Evolutionary conservation across 2,797 vertebrate species (phyloP).

Genomic region (Caiman crocodilus): DNA sequence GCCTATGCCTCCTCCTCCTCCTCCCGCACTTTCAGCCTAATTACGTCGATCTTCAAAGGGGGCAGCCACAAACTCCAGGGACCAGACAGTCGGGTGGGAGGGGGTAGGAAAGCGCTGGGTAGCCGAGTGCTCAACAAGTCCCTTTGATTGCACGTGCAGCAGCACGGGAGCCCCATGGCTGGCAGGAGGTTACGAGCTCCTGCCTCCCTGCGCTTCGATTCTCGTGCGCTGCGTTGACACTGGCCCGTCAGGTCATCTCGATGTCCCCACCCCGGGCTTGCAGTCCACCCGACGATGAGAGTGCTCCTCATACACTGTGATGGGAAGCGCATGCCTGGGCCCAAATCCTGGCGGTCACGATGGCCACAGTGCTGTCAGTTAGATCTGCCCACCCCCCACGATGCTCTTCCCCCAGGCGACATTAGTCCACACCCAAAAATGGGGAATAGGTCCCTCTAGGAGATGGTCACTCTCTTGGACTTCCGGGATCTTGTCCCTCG

Average conservation of each 20-base stretch:
- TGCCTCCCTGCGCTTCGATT: neutral
- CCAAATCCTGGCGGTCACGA: too few relatives aligned
- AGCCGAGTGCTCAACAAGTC: neutral
- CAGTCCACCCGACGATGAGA: neutral
- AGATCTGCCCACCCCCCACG: neutral
- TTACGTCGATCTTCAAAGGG: constrained; percentile 28
- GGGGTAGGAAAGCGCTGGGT: neutral
- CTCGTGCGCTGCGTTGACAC: neutral
- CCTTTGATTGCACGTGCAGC: neutral
- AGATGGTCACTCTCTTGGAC: neutral
- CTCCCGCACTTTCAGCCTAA: neutral
- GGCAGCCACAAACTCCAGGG: neutral
- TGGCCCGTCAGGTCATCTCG: neutral
- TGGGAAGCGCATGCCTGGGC: too few relatives aligned
- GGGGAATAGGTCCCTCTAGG: neutral
- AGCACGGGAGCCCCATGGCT: neutral
- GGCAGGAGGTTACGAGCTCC: neutral
- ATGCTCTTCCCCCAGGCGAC: neutral
- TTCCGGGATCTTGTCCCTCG: neutral
- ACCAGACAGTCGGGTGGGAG: neutral
- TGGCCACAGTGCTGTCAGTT: too few relatives aligned
- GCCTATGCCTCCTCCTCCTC: neutral
- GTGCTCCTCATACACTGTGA: neutral
- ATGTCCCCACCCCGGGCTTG: neutral
- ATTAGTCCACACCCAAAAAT: neutral